Conservation (phyloP, 2,797 vertebrate species). For the Gephyroberyx darwinii region DNA sequence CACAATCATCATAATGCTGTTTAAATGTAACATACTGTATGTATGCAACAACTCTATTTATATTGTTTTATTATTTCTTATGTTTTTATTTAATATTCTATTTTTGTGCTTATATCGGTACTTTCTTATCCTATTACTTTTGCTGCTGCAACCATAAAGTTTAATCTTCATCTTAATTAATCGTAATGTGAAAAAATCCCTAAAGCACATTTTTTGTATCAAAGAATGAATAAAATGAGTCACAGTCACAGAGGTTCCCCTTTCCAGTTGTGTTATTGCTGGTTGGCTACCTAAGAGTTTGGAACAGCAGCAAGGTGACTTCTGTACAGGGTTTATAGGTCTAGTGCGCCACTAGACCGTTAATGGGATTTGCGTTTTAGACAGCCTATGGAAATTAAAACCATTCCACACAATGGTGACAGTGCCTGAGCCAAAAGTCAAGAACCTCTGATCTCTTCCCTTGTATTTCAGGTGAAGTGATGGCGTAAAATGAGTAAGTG, state of each 20-base stretch:
- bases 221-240: neutral
- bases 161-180: too few relatives aligned
- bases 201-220: too few relatives aligned
- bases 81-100: too few relatives aligned
- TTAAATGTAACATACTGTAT: too few relatives aligned
- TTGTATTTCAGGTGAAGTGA: constrained; percentile 24
- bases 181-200: too few relatives aligned
- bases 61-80: too few relatives aligned
- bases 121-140: too few relatives aligned
- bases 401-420: constrained; percentile 15
- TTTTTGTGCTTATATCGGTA: too few relatives aligned
- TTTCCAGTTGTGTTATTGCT: neutral
- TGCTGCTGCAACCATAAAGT: too few relatives aligned
- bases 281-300: constrained; percentile 6
- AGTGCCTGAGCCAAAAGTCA: constrained; percentile 9
- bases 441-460: constrained; percentile 7
- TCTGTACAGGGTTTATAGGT: constrained; percentile 5
- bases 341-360: neutral
- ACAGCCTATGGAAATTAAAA: constrained; percentile 22
- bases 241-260: neutral
- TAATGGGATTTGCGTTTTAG: constrained; percentile 34
- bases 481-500: constrained; percentile 2
- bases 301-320: constrained; percentile 7
- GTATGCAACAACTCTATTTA: too few relatives aligned
- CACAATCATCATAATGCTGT: too few relatives aligned